phyloP scores from a whole-genome alignment of 2,797 vertebrate species.

The Pangasius krempfi region DNA sequence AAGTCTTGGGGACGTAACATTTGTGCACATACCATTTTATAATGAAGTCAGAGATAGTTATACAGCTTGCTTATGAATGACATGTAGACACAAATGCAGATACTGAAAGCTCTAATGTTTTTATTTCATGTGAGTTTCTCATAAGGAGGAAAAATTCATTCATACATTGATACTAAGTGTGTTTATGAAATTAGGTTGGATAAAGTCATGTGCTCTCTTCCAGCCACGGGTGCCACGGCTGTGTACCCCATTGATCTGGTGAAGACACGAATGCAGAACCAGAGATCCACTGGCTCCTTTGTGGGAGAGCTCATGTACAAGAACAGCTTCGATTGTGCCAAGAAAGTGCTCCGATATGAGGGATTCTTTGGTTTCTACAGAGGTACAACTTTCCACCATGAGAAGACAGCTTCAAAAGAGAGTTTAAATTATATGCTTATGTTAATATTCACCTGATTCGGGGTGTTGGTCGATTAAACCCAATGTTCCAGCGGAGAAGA shows the following conservation, averaged over 20 bases:
- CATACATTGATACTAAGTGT: neutral
- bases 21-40: neutral
- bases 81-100: neutral
- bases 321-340: slow-evolving; percentile 96
- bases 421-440: neutral
- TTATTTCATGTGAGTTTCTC: neutral
- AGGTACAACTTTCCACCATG: slow-evolving; percentile 72
- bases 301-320: slow-evolving; percentile 95
- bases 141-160: neutral
- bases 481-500: neutral
- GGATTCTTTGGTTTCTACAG: slow-evolving; percentile 94
- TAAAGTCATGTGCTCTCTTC: slow-evolving; percentile 46
- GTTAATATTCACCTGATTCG: neutral
- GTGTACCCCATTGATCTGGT: slow-evolving; percentile 96
- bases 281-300: slow-evolving; percentile 87
- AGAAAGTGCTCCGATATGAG: slow-evolving; percentile 92
- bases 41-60: neutral
- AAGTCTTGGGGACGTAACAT: neutral
- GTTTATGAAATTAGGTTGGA: slow-evolving; percentile 25
- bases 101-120: neutral
- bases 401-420: neutral
- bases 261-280: slow-evolving; percentile 98
- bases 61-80: neutral
- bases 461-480: neutral
- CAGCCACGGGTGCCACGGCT: slow-evolving; percentile 92